Evolutionary conservation across 1,140 invertebrate species (phyloP).

Genomic region (Euura lappo): DNA sequence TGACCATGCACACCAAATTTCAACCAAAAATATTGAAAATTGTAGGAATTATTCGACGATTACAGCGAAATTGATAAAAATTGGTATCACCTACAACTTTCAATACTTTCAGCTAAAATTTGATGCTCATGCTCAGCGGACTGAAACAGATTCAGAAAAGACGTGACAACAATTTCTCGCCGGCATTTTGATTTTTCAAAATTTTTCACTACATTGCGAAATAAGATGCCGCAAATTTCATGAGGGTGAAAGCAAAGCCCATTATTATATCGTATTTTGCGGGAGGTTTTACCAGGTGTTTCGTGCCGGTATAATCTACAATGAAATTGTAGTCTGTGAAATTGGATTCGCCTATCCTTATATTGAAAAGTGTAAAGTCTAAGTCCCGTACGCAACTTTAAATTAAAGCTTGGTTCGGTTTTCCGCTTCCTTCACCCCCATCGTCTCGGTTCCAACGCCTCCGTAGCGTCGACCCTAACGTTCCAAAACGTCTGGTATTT

Average conservation of each 20-base stretch:
- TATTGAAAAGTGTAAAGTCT: conserved; percentile 30
- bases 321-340: conserved; percentile 6
- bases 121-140: too few relatives aligned
- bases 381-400: conserved; percentile 43
- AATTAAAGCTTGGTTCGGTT: conserved; percentile 37
- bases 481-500: conserved; percentile 17
- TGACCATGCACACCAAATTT: too few relatives aligned
- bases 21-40: too few relatives aligned
- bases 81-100: too few relatives aligned
- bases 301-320: not conserved
- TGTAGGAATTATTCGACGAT: too few relatives aligned
- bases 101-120: too few relatives aligned
- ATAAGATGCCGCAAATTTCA: not conserved
- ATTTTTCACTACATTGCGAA: too few relatives aligned
- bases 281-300: not conserved
- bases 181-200: too few relatives aligned
- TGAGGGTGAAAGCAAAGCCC: conserved; percentile 29
- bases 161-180: too few relatives aligned
- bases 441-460: not conserved
- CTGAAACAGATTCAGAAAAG: too few relatives aligned
- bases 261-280: not conserved
- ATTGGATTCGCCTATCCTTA: conserved; percentile 8
- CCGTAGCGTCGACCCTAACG: not conserved
- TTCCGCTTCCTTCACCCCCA: conserved; percentile 18
- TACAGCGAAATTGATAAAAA: too few relatives aligned